Evolutionary conservation across 2,113 vertebrate species (phyloP).

Genomic region (Dromaius novaehollandiae): DNA sequence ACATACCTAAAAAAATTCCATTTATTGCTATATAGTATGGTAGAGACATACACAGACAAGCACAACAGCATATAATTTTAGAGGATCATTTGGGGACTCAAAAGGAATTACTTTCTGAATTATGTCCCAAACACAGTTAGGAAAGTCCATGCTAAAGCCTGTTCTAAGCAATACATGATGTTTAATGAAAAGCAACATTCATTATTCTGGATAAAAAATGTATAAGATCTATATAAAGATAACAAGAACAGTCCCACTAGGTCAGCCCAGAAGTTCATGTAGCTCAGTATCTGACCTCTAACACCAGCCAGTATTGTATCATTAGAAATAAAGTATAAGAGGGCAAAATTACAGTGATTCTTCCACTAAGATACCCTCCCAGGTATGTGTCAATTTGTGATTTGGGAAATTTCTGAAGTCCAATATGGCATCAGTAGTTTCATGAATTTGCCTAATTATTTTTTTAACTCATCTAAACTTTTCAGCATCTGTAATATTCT

Average conservation of each 20-base stretch:
- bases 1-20: accelerated
- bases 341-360: not conserved
- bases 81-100: not conserved
- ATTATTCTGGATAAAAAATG: not conserved
- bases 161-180: not conserved
- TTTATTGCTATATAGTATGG: not conserved
- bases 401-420: not conserved
- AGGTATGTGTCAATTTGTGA: not conserved
- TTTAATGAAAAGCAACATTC: not conserved
- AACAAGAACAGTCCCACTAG: not conserved
- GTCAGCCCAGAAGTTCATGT: not conserved
- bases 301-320: not conserved
- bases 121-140: not conserved
- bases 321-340: not conserved
- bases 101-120: not conserved
- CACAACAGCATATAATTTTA: accelerated
- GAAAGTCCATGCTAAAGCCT: not conserved
- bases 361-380: not conserved
- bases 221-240: not conserved
- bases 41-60: not conserved
- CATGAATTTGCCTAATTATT: not conserved
- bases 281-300: not conserved
- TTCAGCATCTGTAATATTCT: not conserved
- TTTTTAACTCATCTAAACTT: not conserved
- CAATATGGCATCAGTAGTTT: not conserved